Evolutionary conservation across 1,140 invertebrate genomes (phyloP), one percentile per base, ranked within the genome.

Genomic region (Centruroides sculpturatus): DNA sequence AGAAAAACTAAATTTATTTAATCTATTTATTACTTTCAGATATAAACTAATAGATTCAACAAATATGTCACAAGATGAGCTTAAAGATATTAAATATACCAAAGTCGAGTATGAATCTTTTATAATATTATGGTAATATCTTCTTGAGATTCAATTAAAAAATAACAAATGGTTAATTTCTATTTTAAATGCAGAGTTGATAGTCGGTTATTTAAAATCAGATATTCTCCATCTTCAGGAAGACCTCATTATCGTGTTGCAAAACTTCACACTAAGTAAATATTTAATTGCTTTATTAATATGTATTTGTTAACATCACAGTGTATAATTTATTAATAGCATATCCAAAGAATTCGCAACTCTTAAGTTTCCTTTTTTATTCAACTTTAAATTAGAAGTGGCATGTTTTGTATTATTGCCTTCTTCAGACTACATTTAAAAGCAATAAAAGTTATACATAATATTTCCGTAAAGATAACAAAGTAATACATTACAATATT

Each of bases 31-130:
- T 47, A 54, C 61, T 66, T 66, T 56, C 54, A 73, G 71, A 35
- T 94, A 92, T 75, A 83, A 86, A 69, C 77, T 95, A 67, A 82
- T 95, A 55, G 90, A 94, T 66, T 91, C 89, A 0, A 80, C 82
- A 23, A 88, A 87, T 48, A 87, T 95, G 85, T 86, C 84, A 54
- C 87, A 90, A 67, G 85, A 87, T 63, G 88, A 94, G 71, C 78
- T 92, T 4, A 80, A 83, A 66, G 88, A 95, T 73, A 95, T 95
- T 66, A 87, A 91, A 4, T 97, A 93, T 72, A 92, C 88, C 3
- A 87, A 91, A 58, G 88, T 95, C 3, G 77, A 81, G 73, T 76
- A 77, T 78, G 65, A 76, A n/a, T 56, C 41, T 46, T 41, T 23
- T 23, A 23, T 23, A 23, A 23, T 23, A 23, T 23, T 23, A 23